Conservation (phyloP, 2,888 invertebrate species). For the Thymelicus acteon region DNA sequence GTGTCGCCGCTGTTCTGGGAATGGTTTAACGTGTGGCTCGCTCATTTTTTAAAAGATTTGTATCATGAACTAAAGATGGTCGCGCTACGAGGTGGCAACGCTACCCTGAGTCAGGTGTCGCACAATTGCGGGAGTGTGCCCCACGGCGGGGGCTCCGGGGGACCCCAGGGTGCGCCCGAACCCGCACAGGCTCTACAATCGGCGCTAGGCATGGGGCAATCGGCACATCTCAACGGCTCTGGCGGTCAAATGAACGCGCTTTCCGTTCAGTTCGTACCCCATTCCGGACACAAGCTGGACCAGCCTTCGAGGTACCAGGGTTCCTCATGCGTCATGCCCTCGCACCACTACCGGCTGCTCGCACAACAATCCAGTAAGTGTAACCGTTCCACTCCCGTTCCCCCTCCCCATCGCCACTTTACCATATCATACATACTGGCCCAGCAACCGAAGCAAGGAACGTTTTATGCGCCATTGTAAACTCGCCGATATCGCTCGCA, state of each 20-base stretch:
- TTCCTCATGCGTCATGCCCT: conserved; percentile 67
- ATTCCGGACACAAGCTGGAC: conserved; percentile 64
- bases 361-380: conserved; percentile 76
- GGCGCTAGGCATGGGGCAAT: conserved; percentile 65
- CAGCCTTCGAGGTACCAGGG: conserved; percentile 65
- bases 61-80: conserved; percentile 83
- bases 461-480: conserved; percentile 49
- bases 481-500: conserved; percentile 43
- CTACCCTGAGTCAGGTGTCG: conserved; percentile 64
- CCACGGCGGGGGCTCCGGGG: conserved; percentile 59
- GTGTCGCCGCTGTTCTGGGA: conserved; percentile 77
- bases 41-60: conserved; percentile 76
- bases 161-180: conserved; percentile 63
- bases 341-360: conserved; percentile 70
- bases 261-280: conserved; percentile 43
- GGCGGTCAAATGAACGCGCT: conserved; percentile 41
- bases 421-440: background rate
- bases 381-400: background rate
- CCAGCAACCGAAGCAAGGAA: conserved; percentile 15
- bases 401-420: no score
- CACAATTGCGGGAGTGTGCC: conserved; percentile 60
- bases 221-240: conserved; percentile 31
- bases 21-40: conserved; percentile 80
- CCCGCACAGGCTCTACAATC: conserved; percentile 69
- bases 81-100: conserved; percentile 72